These are phyloP conservation scores for Boleophthalmus pectinirostris DNA, from an alignment of 2,113 vertebrate genomes.

Conservation along the genomic window DNA sequence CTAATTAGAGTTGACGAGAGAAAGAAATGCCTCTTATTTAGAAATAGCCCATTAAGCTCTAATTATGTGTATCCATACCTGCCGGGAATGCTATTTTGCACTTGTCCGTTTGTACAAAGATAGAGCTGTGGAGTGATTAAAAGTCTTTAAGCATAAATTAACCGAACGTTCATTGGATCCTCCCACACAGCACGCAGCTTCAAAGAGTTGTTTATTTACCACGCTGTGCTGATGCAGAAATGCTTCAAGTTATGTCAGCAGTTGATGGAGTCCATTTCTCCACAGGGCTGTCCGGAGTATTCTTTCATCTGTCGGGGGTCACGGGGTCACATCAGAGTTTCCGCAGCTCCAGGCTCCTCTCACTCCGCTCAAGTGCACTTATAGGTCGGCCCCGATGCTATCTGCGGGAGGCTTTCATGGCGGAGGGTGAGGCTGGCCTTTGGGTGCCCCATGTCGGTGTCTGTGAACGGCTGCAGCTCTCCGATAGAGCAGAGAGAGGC, in stretches of 20 bases:
- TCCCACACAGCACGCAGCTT: constrained; percentile 36
- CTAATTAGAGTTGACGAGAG: constrained; percentile 40
- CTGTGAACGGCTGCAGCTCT: constrained; percentile 46
- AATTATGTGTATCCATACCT: constrained; percentile 41
- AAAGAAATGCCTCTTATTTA: constrained; percentile 23
- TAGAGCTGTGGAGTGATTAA: constrained; percentile 17
- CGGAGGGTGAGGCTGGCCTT: constrained; percentile 55
- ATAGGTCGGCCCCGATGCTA: constrained; percentile 64
- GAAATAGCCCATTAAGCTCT: constrained; percentile 30
- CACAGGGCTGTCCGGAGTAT: not conserved
- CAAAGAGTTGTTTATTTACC: constrained; percentile 32
- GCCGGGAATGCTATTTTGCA: constrained; percentile 32
- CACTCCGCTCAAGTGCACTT: constrained; percentile 38
- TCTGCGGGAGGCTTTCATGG: constrained; percentile 63
- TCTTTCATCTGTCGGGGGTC: constrained; percentile 5
- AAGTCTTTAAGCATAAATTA: constrained; percentile 38
- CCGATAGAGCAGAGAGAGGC: constrained; percentile 58
- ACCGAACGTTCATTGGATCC: constrained; percentile 33
- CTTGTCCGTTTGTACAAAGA: constrained; percentile 13
- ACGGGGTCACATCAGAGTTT: constrained; percentile 38
- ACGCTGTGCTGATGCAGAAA: constrained; percentile 26
- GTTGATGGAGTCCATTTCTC: constrained; percentile 12
- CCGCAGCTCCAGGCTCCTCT: constrained; percentile 20
- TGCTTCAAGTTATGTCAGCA: constrained; percentile 5
- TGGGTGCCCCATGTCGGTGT: constrained; percentile 52